Evolutionary conservation across 2,797 vertebrate species (phyloP).

Genomic region (Spinibarbus caldwelli): DNA sequence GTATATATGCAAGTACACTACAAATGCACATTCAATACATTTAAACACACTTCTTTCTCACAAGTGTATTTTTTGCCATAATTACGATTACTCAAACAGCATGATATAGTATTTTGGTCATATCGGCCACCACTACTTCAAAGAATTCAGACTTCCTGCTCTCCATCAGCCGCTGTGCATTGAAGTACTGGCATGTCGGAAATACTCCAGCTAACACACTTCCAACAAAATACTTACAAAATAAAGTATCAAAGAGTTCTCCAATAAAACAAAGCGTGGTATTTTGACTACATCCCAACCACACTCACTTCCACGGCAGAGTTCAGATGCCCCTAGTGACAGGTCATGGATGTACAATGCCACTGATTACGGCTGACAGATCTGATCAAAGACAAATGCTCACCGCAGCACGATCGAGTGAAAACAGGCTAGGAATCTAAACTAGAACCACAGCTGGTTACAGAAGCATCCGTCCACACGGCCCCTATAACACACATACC

Average conservation of each 20-base stretch:
- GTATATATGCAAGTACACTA: background rate
- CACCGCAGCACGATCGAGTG: constrained; percentile 43
- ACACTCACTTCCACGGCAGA: constrained; percentile 26
- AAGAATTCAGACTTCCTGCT: background rate
- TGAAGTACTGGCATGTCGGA: background rate
- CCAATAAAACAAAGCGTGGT: constrained; percentile 36
- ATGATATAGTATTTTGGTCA: background rate
- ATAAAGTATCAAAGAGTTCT: constrained; percentile 19
- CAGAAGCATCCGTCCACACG: constrained; percentile 47
- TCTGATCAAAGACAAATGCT: constrained; percentile 60
- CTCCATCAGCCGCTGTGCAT: background rate
- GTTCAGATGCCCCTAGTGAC: constrained; percentile 37
- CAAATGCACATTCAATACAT: background rate
- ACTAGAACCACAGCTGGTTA: constrained; percentile 1
- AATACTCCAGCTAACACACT: background rate
- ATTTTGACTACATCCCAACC: constrained; percentile 57
- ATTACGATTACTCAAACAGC: background rate
- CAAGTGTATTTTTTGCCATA: background rate
- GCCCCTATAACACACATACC: constrained; percentile 38
- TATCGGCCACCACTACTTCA: background rate
- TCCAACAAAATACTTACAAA: constrained; percentile 17
- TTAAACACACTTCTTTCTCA: background rate
- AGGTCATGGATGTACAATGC: constrained; percentile 47
- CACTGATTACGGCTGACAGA: constrained; percentile 47
- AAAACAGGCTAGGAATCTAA: constrained; percentile 48